These are phyloP conservation scores for Rhea americana DNA, from an alignment of 2,113 vertebrate species.

Conservation along the genomic window DNA sequence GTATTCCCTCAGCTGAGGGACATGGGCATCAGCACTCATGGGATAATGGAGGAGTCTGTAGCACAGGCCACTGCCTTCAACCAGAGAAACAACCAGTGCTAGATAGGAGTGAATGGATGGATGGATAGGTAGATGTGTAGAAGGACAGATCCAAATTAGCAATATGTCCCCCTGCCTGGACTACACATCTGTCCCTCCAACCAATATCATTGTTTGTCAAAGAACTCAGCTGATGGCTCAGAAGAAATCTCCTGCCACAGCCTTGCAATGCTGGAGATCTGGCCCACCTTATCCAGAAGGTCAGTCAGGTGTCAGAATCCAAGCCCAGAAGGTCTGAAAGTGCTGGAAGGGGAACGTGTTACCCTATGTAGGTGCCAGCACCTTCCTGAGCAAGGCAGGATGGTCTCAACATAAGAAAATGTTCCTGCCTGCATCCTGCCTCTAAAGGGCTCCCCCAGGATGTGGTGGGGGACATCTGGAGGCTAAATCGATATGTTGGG, in stretches of 20 bases:
- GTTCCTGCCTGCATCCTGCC: not conserved
- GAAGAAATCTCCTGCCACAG: not conserved
- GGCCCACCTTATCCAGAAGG: not conserved
- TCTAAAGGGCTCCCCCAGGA: rapidly evolving
- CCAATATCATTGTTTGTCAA: not conserved
- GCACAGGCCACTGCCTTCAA: not conserved
- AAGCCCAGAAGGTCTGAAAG: not conserved
- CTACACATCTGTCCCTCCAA: no score
- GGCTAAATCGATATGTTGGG: not conserved
- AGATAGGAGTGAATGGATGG: not conserved
- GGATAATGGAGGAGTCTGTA: not conserved
- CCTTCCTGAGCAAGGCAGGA: not conserved
- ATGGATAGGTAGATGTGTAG: not conserved
- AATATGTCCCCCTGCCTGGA: not conserved
- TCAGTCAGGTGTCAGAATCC: not conserved
- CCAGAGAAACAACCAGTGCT: not conserved
- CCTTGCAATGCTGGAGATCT: not conserved
- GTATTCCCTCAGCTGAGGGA: not conserved
- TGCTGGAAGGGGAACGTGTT: not conserved
- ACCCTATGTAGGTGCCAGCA: not conserved
- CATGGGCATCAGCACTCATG: no score
- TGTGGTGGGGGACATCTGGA: no score
- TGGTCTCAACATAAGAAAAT: not conserved
- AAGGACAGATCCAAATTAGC: not conserved
- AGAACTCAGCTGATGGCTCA: rapidly evolving